phyloP scores from a whole-genome alignment of 2,888 invertebrate genomes.

The Nebria salina region DNA sequence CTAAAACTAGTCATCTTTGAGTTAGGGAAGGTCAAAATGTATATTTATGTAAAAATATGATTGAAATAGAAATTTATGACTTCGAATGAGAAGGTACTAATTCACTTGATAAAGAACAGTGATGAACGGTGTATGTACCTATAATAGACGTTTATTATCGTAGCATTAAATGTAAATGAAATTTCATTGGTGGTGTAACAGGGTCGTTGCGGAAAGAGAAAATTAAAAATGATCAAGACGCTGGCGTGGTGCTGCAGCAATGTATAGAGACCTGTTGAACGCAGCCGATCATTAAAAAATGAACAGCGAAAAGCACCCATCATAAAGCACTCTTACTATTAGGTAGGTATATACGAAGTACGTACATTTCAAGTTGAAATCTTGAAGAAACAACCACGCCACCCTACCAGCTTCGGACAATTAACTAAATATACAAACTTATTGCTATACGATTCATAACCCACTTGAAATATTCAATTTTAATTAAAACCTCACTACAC shows the following conservation, averaged over 20 bases:
- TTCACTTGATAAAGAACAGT: constrained; percentile 25
- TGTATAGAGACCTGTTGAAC: constrained; percentile 37
- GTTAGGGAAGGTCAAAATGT: too few relatives aligned
- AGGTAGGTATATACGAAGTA: too few relatives aligned
- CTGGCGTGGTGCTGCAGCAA: neutral
- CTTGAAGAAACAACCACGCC: too few relatives aligned
- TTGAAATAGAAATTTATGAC: too few relatives aligned
- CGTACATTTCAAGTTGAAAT: too few relatives aligned
- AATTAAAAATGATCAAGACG: constrained; percentile 43
- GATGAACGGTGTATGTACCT: neutral
- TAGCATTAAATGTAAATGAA: constrained; percentile 46
- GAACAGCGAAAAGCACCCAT: constrained; percentile 34
- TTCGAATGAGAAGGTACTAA: neutral
- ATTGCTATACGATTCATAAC: too few relatives aligned
- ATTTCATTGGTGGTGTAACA: constrained; percentile 45
- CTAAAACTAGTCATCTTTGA: too few relatives aligned
- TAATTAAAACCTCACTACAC: too few relatives aligned
- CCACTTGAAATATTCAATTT: too few relatives aligned
- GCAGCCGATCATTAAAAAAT: constrained; percentile 45
- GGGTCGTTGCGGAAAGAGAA: constrained; percentile 33
- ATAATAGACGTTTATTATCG: constrained; percentile 43
- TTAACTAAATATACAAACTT: too few relatives aligned
- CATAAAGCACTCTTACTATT: constrained; percentile 2
- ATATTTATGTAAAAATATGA: too few relatives aligned
- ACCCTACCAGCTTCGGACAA: too few relatives aligned